Percentiles rank a stretch among this genome's conserved stretches.
Evolutionary conservation across 2,888 invertebrate genomes (phyloP).

Genomic region (Nomada ruficornis): DNA sequence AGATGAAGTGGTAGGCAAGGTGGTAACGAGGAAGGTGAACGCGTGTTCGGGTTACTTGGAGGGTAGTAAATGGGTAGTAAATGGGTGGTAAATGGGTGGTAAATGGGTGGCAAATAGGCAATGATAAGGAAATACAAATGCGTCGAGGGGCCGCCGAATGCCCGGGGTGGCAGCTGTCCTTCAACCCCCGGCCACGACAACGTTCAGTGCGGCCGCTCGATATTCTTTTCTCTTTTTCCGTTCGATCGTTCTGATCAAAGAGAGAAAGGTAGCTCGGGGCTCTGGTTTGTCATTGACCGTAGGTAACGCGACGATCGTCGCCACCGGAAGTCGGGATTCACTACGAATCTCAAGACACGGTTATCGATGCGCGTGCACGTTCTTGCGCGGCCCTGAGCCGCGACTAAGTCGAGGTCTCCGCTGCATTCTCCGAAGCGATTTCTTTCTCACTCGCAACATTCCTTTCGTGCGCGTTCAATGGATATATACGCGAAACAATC

Average conservation of each 20-base stretch:
- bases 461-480: slow-evolving; percentile 18
- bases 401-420: slow-evolving; percentile 40
- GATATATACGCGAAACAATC: neutral
- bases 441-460: slow-evolving; percentile 4
- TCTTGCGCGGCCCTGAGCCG: slow-evolving; percentile 59
- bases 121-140: slow-evolving; percentile 43
- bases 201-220: slow-evolving; percentile 53
- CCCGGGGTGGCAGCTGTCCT: slow-evolving; percentile 33
- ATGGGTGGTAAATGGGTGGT: slow-evolving; percentile 7
- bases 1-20: slow-evolving; percentile 16
- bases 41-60: neutral
- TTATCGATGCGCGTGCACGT: slow-evolving; percentile 49
- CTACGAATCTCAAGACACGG: slow-evolving; percentile 44
- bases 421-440: slow-evolving; percentile 29
- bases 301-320: slow-evolving; percentile 59
- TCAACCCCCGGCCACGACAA: slow-evolving; percentile 43
- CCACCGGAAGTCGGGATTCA: slow-evolving; percentile 64
- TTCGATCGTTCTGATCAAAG: slow-evolving; percentile 57
- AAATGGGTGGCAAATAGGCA: neutral
- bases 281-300: slow-evolving; percentile 85
- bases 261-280: slow-evolving; percentile 82
- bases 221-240: slow-evolving; percentile 3
- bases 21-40: neutral
- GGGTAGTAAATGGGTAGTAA: neutral
- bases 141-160: slow-evolving; percentile 53